Base-by-base conservation (phyloP, 92 coral and sea anemone genomes). In the Montipora capitata region DNA sequence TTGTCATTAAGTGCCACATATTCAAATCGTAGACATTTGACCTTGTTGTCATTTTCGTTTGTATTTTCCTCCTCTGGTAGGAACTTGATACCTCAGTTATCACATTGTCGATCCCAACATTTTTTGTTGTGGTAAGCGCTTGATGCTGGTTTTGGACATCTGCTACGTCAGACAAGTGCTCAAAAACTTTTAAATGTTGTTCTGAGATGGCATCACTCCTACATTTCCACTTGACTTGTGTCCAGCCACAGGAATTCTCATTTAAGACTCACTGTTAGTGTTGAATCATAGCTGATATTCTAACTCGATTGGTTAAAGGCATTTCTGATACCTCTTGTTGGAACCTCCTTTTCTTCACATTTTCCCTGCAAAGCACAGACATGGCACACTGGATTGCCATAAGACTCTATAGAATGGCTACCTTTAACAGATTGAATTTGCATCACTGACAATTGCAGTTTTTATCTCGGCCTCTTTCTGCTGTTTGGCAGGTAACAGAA, bases 1-100 rank as follows among this genome's bases (percentile, higher is more conserved):
- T 72, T 64, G 27, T 76, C 65, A 1, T n/a, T 71, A 6, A 83
- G 49, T 11, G 68, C 66, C 12, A 77, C 85, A 51, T 90, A 90
- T 51, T 91, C 94, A 41, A 86, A 91, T 54, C 52, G 18, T 15
- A 72, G 86, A 90, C 90, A 90, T 44, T 85, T 78, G 4, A 79
- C 85, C 38, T 76, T 62, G 4, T 13, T 35, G n/a, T 49, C 63
- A 27, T 18, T 20, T 57, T 61, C 62, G 11, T 75, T 79, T 2
- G 10, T 51, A 38, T 64, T 57, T 70, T 81, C 49, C 52, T 52
- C 64, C 61, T 73, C 82, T 13, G 81, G 40, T 11, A 90, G 80
- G 13, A 80, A 54, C 10, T 39, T 48, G 11, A 79, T 73, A 1
- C 92, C 92, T 63, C 92, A 87, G 15, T 83, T 63, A 20, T 17